Evolutionary conservation across 2,888 invertebrate genomes (phyloP), one percentile per base, ranked within the genome.

Genomic region (Dermolepida albohirtum): DNA sequence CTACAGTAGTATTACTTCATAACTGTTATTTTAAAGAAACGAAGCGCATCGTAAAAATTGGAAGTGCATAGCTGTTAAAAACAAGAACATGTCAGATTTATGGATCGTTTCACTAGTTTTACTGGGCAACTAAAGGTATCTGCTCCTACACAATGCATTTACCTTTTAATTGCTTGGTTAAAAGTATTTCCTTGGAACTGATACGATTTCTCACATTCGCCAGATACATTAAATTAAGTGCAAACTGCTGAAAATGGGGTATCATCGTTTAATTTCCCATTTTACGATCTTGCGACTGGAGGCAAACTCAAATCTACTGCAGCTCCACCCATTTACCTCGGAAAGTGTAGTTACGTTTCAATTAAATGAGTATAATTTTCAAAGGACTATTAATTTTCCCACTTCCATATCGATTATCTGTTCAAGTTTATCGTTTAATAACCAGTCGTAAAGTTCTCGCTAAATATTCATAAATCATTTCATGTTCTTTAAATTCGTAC

Each of bases 171-270:
- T 51, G 51, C 8, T 51, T 29, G 51, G 29, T 51, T 51, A 5
- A 51, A 29, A 51, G 29, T 7, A 34, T 51, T 29, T 5, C 10
- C 51, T 8, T n/a, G 51, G 27, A n/a, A 51, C 50, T 27, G 17
- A 51, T 51, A 51, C 51, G 51, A 27, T 22, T 6, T 27, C 29
- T n/a, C 14, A 51, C 51, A 51, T 51, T 51, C 29, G 29, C 51
- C 51, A n/a, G 29, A 51, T 12, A 27, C 51, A 29, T 51, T 51
- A 51, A 27, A 51, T 51, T 51, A 51, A 51, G 29, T 29, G 27
- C 51, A 14, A 51, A 12, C 29, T 22, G 17, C 22, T 17, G 49
- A 49, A 49, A 49, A 34, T 34, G 10, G 10, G 6, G 34, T 7
- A 8, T 34, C 16, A 16, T 16, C 14, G n/a, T 29, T 29, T 51